phyloP scores from a whole-genome alignment of 2,113 vertebrate species.

The Archocentrus centrarchus region DNA sequence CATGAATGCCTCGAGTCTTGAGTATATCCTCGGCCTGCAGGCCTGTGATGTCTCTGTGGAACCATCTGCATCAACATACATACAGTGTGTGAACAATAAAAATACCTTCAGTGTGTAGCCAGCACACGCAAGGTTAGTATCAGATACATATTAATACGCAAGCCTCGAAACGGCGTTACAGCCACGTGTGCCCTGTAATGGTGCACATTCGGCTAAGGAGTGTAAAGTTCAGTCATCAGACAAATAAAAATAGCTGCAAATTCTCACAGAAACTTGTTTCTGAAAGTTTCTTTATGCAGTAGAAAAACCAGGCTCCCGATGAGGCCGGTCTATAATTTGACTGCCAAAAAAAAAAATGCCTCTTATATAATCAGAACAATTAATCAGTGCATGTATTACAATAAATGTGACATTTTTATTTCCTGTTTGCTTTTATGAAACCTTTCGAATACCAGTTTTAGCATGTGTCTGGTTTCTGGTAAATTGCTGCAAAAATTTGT shows the following conservation, averaged over 20 bases:
- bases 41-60: conserved; percentile 93
- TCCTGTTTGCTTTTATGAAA: not conserved
- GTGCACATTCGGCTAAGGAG: too few relatives aligned
- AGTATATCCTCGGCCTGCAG: conserved; percentile 90
- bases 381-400: not conserved
- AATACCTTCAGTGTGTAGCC: not conserved
- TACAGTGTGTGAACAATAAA: not conserved
- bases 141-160: not conserved
- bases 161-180: not conserved
- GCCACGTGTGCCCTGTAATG: not conserved
- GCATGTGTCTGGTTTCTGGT: not conserved
- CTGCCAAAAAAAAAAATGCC: too few relatives aligned
- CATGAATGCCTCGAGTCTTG: conserved; percentile 88
- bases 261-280: not conserved
- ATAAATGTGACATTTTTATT: not conserved
- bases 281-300: too few relatives aligned
- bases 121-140: not conserved
- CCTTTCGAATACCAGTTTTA: not conserved
- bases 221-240: not conserved
- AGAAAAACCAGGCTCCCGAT: not conserved
- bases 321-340: not conserved
- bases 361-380: not conserved
- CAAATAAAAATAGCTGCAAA: not conserved
- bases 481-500: not conserved
- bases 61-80: conserved; percentile 85